Conservation (phyloP, 2,888 invertebrate genomes). For the Cerastis rubricosa region DNA sequence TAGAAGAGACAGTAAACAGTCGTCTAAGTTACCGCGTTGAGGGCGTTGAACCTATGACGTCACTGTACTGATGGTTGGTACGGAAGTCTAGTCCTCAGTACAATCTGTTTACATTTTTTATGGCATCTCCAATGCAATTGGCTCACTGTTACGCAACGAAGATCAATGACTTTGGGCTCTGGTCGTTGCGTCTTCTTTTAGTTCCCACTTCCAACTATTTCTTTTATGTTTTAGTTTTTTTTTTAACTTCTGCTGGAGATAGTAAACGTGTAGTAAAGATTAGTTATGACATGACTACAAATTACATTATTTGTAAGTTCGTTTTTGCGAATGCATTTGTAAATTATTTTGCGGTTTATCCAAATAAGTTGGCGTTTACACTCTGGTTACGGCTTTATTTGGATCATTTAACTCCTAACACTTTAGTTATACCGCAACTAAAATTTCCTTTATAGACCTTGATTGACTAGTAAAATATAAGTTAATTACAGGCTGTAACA, state of each 20-base stretch:
- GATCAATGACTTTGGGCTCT: constrained; percentile 71
- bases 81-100: constrained; percentile 44
- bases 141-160: constrained; percentile 67
- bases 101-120: constrained; percentile 81
- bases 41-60: constrained; percentile 73
- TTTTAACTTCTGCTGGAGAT: constrained; percentile 9
- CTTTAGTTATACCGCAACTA: constrained; percentile 9
- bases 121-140: constrained; percentile 64
- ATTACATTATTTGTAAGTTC: background rate
- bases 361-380: constrained; percentile 1
- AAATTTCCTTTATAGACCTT: constrained; percentile 37
- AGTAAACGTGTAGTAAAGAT: background rate
- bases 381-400: constrained; percentile 7
- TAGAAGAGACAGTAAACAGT: constrained; percentile 36
- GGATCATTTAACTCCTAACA: background rate
- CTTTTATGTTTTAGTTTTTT: constrained; percentile 29
- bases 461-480: constrained; percentile 32
- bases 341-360: background rate
- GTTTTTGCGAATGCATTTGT: background rate
- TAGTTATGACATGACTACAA: background rate
- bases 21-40: constrained; percentile 38
- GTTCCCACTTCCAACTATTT: constrained; percentile 22
- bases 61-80: constrained; percentile 37
- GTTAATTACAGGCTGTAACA: constrained; percentile 18
- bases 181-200: constrained; percentile 31